Conservation (phyloP, 30 jellyfish, hydroid and myxozoan species). For the Mastigias papua region DNA sequence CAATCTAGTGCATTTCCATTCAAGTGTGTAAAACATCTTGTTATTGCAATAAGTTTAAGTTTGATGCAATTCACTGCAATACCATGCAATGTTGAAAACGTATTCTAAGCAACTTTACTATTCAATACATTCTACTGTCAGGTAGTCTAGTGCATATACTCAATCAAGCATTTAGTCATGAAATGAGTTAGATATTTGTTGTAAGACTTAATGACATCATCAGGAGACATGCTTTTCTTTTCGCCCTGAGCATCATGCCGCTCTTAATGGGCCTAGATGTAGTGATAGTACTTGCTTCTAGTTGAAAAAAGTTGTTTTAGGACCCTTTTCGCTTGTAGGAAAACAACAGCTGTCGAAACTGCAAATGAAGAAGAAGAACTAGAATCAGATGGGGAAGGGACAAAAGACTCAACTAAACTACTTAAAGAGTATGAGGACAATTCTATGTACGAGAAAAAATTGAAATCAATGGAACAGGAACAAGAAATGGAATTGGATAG, state of each 20-base stretch:
- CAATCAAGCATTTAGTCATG: neutral
- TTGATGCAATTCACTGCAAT: neutral
- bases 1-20: too few species aligned
- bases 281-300: neutral
- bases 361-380: conserved; percentile 4
- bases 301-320: neutral
- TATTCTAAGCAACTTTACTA: neutral
- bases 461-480: neutral
- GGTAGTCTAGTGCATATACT: neutral
- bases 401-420: conserved; percentile 13
- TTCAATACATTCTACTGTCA: neutral
- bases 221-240: too few species aligned
- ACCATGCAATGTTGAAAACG: neutral
- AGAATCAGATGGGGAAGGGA: conserved; percentile 22
- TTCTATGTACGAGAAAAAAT: neutral
- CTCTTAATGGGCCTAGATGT: neutral
- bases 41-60: too few species aligned
- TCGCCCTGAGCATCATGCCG: neutral
- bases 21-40: too few species aligned
- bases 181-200: too few species aligned
- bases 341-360: neutral
- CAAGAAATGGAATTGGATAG: neutral
- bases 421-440: neutral
- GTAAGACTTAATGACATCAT: too few species aligned
- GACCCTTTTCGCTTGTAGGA: neutral